These are phyloP conservation scores for Gymnarchus niloticus DNA, from an alignment of 2,113 vertebrate genomes.

Conservation along the genomic window DNA sequence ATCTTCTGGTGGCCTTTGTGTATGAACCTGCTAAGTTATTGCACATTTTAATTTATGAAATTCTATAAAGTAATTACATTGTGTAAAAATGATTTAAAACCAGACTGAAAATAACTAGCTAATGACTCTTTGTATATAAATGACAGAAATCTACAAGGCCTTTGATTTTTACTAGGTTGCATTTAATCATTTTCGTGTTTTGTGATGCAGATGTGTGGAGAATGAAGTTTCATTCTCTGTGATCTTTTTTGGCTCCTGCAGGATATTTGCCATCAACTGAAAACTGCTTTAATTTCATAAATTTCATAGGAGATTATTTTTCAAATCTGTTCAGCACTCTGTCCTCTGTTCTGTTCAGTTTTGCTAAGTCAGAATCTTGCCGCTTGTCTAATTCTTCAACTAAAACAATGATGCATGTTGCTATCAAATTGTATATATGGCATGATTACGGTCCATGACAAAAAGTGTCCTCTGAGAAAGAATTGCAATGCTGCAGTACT, in stretches of 20 bases:
- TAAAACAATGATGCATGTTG: background rate
- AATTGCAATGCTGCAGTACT: background rate
- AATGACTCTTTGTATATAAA: background rate
- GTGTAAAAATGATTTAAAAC: background rate
- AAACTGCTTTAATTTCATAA: too few species aligned
- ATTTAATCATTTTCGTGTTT: background rate
- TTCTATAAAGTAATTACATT: background rate
- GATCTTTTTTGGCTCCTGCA: background rate
- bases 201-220: background rate
- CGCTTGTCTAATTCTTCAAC: background rate
- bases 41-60: background rate
- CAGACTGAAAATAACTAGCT: background rate
- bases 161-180: background rate
- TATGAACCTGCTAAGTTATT: background rate
- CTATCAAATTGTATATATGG: background rate
- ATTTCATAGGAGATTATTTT: too few species aligned
- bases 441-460: background rate
- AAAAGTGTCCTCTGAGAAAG: background rate
- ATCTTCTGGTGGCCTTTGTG: background rate
- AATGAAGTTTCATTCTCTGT: background rate
- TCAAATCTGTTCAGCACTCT: background rate
- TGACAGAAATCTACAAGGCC: background rate
- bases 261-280: background rate
- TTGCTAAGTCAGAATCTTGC: too few species aligned
- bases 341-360: background rate